Conservation (phyloP, 2,888 invertebrate genomes). For the Stenolophus ochropezus region DNA sequence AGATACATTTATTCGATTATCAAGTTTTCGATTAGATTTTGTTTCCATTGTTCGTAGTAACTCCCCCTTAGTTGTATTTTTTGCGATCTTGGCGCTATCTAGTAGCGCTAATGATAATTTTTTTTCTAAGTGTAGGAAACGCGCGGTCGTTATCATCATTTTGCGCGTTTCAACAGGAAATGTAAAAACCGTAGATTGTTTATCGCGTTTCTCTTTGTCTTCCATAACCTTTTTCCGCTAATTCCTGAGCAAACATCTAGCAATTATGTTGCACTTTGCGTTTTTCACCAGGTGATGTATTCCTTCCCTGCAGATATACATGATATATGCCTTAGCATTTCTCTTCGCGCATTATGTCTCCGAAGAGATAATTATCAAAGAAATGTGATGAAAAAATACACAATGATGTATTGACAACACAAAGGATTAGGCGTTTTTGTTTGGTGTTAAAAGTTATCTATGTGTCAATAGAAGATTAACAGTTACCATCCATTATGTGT, state of each 20-base stretch:
- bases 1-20: too few relatives aligned
- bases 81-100: not conserved
- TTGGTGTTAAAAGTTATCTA: not conserved
- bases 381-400: constrained; percentile 9
- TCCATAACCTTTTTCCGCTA: constrained; percentile 4
- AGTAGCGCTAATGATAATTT: not conserved
- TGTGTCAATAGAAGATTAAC: constrained; percentile 6
- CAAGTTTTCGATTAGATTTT: too few relatives aligned
- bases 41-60: too few relatives aligned
- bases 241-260: constrained; percentile 44
- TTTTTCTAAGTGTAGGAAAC: not conserved
- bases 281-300: constrained; percentile 31
- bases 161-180: not conserved
- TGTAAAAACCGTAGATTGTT: not conserved
- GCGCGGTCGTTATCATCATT: not conserved
- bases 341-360: constrained; percentile 40
- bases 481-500: constrained; percentile 21
- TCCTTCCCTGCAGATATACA: constrained; percentile 50
- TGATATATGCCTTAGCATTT: constrained; percentile 43
- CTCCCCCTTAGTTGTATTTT: too few relatives aligned
- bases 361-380: constrained; percentile 18
- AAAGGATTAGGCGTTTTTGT: constrained; percentile 1
- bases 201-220: not conserved
- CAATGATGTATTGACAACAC: constrained; percentile 18
- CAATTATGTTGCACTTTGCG: constrained; percentile 52